Percentiles rank a stretch among this genome's conserved stretches.
phyloP scores from a whole-genome alignment of 2,797 vertebrate genomes.

The Zalophus californianus region DNA sequence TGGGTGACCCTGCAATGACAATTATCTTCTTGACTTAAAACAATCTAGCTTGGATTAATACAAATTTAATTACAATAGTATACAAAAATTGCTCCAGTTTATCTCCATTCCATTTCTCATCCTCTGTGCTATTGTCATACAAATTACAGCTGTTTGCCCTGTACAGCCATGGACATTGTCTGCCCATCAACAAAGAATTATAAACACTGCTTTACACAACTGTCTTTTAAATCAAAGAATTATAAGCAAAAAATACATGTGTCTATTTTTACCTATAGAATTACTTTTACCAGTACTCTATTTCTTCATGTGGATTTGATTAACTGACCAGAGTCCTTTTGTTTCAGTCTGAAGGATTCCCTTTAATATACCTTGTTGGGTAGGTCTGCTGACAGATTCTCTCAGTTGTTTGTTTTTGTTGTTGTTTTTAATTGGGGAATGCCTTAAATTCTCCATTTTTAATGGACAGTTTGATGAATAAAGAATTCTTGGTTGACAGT shows the following conservation, averaged over 20 bases:
- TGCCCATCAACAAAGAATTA: not conserved
- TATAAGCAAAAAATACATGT: not conserved
- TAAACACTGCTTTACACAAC: not conserved
- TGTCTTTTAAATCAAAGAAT: slow-evolving; percentile 13
- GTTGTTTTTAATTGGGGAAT: not conserved
- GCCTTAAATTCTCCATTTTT: no score
- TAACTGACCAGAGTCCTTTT: not conserved
- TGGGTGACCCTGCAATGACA: not conserved
- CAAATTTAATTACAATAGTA: not conserved
- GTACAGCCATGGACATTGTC: not conserved
- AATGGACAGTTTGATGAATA: no score
- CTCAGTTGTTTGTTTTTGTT: not conserved
- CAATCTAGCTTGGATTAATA: not conserved
- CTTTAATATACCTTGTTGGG: not conserved
- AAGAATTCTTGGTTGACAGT: no score
- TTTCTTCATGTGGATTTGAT: not conserved
- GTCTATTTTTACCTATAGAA: not conserved
- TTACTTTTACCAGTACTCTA: not conserved
- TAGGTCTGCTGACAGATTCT: not conserved
- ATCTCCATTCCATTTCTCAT: not conserved
- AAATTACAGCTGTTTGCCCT: not conserved
- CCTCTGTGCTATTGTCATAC: not conserved
- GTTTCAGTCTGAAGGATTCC: not conserved
- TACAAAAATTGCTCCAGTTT: not conserved
- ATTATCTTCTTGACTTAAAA: slow-evolving; percentile 9